A percentile compares a stretch with the other conserved stretches of the same genome.
phyloP scores from a whole-genome alignment of 1,140 invertebrate genomes.

The Tetragnatha versicolor region DNA sequence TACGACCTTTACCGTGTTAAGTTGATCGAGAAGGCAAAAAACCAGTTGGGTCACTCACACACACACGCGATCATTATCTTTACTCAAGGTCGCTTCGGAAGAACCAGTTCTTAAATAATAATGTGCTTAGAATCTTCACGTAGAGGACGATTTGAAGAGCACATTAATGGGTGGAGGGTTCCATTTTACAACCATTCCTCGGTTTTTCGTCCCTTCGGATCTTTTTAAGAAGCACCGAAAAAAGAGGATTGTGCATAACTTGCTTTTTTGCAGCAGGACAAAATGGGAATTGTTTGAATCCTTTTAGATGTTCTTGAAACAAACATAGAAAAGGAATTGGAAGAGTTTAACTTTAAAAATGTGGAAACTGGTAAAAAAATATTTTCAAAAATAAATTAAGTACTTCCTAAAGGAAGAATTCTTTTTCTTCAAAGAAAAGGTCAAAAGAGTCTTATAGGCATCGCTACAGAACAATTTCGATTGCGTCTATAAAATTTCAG shows the following conservation, averaged over 20 bases:
- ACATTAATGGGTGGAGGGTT: background rate
- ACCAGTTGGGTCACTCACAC: constrained; percentile 1
- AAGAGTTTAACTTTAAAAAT: no score
- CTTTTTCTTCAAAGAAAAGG: no score
- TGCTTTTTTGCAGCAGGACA: background rate
- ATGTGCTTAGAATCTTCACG: background rate
- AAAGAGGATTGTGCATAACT: background rate
- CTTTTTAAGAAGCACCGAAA: background rate
- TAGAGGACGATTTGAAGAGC: background rate
- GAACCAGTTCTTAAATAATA: constrained; percentile 12
- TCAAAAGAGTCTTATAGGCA: no score
- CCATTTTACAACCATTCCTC: background rate
- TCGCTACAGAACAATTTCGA: no score
- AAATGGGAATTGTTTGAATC: no score
- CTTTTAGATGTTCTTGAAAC: no score
- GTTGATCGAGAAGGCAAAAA: background rate
- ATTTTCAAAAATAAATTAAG: no score
- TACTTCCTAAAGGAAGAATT: no score
- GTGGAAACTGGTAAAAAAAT: no score
- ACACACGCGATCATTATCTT: constrained; percentile 4
- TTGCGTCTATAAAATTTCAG: no score
- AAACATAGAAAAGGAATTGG: no score
- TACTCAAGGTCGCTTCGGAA: background rate
- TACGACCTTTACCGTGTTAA: background rate
- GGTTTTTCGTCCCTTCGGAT: background rate